Percentiles rank a stretch among this genome's conserved stretches.
Conservation (phyloP, 2,113 vertebrate species). For the Tachuris rubrigastra region DNA sequence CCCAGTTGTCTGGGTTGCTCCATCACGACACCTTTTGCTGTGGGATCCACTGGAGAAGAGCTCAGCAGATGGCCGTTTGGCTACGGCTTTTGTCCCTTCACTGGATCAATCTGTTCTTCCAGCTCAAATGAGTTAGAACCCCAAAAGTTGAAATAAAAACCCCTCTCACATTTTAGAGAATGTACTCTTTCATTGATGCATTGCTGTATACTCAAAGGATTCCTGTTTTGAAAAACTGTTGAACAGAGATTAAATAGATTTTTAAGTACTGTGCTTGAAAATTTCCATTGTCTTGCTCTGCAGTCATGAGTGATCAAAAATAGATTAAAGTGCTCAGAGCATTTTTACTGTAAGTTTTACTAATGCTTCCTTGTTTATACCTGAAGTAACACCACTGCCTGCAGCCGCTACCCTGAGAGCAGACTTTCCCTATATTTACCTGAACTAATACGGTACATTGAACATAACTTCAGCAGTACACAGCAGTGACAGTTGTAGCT, state of each 20-base stretch:
- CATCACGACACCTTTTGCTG: constrained; percentile 68
- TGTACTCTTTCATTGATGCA: not conserved
- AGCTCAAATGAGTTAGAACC: constrained; percentile 40
- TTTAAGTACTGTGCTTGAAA: not conserved
- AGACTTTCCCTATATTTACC: not conserved
- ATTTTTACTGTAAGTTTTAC: not conserved
- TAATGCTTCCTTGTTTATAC: not conserved
- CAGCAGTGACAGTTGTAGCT: not conserved
- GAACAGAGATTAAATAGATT: not conserved
- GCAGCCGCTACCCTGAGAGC: not conserved
- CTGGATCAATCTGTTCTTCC: constrained; percentile 67
- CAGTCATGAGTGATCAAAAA: not conserved
- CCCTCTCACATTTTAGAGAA: not conserved
- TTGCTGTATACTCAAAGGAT: not conserved
- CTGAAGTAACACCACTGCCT: not conserved
- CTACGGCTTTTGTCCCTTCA: constrained; percentile 53
- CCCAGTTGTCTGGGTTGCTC: constrained; percentile 76
- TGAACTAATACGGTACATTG: not conserved
- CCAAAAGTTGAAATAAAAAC: constrained; percentile 23
- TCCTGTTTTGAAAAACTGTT: not conserved
- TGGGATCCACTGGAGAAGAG: constrained; percentile 72
- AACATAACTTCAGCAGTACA: not conserved
- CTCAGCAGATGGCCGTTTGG: constrained; percentile 76
- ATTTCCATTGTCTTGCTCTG: not conserved
- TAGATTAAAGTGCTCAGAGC: not conserved